Percentiles rank a stretch among this genome's conserved stretches.
phyloP scores from a whole-genome alignment of 2,888 invertebrate species.

The Melanargia galathea region DNA sequence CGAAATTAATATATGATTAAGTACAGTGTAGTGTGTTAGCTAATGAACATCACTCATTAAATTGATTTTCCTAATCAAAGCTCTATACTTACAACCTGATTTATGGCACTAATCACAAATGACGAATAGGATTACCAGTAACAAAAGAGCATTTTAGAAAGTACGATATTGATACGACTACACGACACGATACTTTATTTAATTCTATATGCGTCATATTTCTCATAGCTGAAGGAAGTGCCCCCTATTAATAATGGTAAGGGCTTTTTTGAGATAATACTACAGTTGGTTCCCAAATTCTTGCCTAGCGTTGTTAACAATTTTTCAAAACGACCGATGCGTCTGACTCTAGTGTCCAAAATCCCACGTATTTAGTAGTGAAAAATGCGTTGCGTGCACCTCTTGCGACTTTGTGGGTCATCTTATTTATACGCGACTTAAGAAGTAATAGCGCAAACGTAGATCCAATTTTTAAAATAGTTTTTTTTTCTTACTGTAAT shows the following conservation, averaged over 20 bases:
- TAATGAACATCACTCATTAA: conserved; percentile 24
- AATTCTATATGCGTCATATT: no score
- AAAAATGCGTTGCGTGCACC: no score
- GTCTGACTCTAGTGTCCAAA: no score
- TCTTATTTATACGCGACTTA: no score
- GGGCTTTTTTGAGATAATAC: no score
- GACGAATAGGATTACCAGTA: conserved; percentile 11
- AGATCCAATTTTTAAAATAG: neutral
- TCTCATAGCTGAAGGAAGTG: no score
- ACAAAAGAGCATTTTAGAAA: neutral
- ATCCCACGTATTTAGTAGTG: no score
- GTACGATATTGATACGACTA: neutral
- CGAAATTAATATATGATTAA: conserved; percentile 18
- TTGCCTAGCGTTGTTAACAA: no score
- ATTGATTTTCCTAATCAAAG: conserved; percentile 34
- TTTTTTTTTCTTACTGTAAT: neutral
- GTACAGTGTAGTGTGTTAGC: conserved; percentile 8
- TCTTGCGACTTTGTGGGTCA: no score
- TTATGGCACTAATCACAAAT: conserved; percentile 32
- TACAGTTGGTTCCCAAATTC: no score
- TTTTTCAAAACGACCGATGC: no score
- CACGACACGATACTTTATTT: conserved; percentile 11
- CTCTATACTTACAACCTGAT: conserved; percentile 28
- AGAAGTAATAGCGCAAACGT: neutral
- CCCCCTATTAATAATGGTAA: no score